Evolutionary conservation across 2,113 vertebrate species (phyloP), one percentile per base, ranked within the genome.

Genomic region (Herpetotheres cachinnans): DNA sequence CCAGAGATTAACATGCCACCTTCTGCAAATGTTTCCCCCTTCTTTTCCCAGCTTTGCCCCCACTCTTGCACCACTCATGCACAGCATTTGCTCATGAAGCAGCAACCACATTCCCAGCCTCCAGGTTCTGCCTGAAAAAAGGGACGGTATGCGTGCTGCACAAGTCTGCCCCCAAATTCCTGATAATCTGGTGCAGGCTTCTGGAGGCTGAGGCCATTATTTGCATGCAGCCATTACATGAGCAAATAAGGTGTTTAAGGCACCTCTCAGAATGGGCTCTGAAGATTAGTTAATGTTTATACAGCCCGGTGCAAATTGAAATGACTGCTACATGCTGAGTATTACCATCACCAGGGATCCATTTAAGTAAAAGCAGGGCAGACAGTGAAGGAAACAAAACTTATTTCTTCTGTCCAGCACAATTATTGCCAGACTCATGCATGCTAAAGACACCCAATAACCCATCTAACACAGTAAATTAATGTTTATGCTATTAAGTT

Each of bases 401-500:
- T 89, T 96, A 63, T 54, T 97, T 92, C 49, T 93, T 95, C 90
- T 90, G 91, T 94, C 89, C 87, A 76, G 71, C 54, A 42, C 66
- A 93, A 91, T 96, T 94, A 96, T 16, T 94, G 82, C 88, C 81
- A 92, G 91, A 94, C 69, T 95, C 88, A 90, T 25, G 66, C 71
- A 92, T 59, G 81, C 81, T 91, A 82, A 89, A 93, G 90, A 90
- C 82, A 88, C 67, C 67, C 94, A 95, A 86, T 91, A 95, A 95
- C 79, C 87, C 91, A 91, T 77, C 84, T 88, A 95, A 95, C 74
- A 82, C 21, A 71, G 61, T 80, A 96, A 94, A 96, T 96, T 88
- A 95, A 96, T 90, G 87, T 93, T 97, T 96, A 93, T 93, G 87
- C 81, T 95, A 94, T 95, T 86, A 94, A 81, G 46, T 95, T 97